Conservation (phyloP, 2,797 vertebrate genomes). For the Lindbergichthys nudifrons region DNA sequence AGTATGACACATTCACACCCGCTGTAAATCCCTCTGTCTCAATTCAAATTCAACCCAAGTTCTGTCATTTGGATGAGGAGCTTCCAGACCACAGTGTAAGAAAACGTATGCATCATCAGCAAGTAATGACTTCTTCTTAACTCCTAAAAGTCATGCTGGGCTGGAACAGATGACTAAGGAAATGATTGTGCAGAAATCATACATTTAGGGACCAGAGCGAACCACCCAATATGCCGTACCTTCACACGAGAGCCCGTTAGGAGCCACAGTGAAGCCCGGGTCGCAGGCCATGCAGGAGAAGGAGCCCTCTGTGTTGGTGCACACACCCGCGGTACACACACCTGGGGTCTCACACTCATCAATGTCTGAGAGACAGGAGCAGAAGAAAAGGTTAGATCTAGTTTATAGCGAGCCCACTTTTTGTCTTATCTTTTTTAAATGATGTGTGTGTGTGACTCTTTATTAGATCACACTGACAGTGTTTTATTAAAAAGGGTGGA, state of each 20-base stretch:
- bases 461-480: slow-evolving; percentile 81
- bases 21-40: slow-evolving; percentile 49
- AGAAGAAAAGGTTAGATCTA: slow-evolving; percentile 36
- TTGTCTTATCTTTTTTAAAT: slow-evolving; percentile 58
- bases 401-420: slow-evolving; percentile 42
- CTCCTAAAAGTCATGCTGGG: slow-evolving; percentile 1
- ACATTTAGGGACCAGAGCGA: slow-evolving; percentile 14
- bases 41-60: slow-evolving; percentile 37
- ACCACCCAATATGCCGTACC: slow-evolving; percentile 64
- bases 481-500: slow-evolving; percentile 84
- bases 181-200: slow-evolving; percentile 25
- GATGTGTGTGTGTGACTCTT: slow-evolving; percentile 45
- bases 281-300: slow-evolving; percentile 81
- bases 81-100: slow-evolving; percentile 65
- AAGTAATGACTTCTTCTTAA: slow-evolving; percentile 37
- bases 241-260: slow-evolving; percentile 74
- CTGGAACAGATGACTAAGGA: slow-evolving; percentile 48
- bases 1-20: slow-evolving; percentile 53
- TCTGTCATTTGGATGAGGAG: slow-evolving; percentile 42
- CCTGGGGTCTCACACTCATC: slow-evolving; percentile 79
- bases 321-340: slow-evolving; percentile 75
- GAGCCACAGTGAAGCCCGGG: slow-evolving; percentile 70
- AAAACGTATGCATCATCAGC: slow-evolving; percentile 46
- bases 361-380: slow-evolving; percentile 69
- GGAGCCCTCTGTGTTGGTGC: slow-evolving; percentile 83